These are phyloP conservation scores for Scaptomyza hsui DNA, from an alignment of 1,140 invertebrate species.

Conservation along the genomic window DNA sequence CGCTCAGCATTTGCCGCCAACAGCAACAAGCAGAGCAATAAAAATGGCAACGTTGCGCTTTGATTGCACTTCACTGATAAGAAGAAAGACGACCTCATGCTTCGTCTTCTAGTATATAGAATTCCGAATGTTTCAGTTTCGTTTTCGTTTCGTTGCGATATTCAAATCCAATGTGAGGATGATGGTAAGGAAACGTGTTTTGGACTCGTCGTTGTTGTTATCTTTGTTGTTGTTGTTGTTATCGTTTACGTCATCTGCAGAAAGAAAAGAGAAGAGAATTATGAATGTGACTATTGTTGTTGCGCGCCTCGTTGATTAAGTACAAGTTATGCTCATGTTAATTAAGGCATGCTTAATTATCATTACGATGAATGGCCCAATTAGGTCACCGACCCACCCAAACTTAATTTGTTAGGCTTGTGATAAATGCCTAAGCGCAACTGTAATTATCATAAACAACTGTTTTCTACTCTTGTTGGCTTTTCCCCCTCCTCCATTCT, in stretches of 20 bases:
- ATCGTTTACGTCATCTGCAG: conserved; percentile 72
- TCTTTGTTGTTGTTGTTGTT: conserved; percentile 16
- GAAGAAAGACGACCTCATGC: conserved; percentile 52
- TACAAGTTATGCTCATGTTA: conserved; percentile 58
- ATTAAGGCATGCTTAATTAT: conserved; percentile 60
- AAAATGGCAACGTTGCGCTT: conserved; percentile 35
- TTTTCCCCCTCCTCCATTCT: conserved; percentile 27
- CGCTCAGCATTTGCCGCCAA: conserved; percentile 55
- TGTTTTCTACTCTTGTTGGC: conserved; percentile 44
- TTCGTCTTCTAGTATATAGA: conserved; percentile 32
- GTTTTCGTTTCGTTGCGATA: conserved; percentile 42
- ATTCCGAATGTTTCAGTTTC: conserved; percentile 52
- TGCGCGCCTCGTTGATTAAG: conserved; percentile 46
- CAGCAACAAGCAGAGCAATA: conserved; percentile 40
- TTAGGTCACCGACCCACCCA: conserved; percentile 63
- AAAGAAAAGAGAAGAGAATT: conserved; percentile 49
- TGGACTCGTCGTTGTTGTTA: conserved; percentile 11
- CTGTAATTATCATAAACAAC: conserved; percentile 77
- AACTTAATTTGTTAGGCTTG: conserved; percentile 40
- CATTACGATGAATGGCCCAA: conserved; percentile 21
- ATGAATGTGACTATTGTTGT: conserved; percentile 20
- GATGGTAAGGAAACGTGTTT: conserved; percentile 29
- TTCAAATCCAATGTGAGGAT: conserved; percentile 20
- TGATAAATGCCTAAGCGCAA: conserved; percentile 31
- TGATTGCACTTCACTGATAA: conserved; percentile 46